Evolutionary conservation across 2,113 vertebrate species (phyloP), one percentile per base, ranked within the genome.

Genomic region (Crotalus helleri): DNA sequence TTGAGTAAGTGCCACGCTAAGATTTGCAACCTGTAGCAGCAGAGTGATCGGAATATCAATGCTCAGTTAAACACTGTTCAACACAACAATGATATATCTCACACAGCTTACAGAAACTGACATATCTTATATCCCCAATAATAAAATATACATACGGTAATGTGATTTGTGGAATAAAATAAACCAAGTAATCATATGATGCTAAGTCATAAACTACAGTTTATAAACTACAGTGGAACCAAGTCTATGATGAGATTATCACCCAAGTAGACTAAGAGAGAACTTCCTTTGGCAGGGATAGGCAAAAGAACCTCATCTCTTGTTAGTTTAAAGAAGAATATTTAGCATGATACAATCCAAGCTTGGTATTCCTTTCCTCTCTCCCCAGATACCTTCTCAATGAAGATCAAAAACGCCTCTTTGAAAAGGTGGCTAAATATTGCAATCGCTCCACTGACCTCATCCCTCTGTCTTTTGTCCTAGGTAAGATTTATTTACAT

Each of bases 401-500:
- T 0, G 54, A 97, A 9, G 95, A 95, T 59, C 98, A 99, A 96
- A 98, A 97, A 95, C 94, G 91, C 0, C 88, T 98, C 88, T 99
- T 99, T 90, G 98, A 98, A 92, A 97, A 97, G 8, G 95, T 98
- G 15, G 98, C 98, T 89, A 96, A 96, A 6, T 98, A 99, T 96
- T 98, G 98, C 90, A 98, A 99, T 91, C 95, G 96, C 88, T 98
- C 98, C 90, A 98, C 97, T 0, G 98, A 97, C 94, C 98, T 98
- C 94, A 99, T 98, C 93, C 98, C 98, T 23, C 96, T 99, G 81
- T 97, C 98, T 0, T 99, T 99, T 9, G 98, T 99, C 1, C 95
- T 99, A 26, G 98, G 98, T 98, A 94, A 96, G 97, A 3, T 6
- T 26, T 39, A 4, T 44, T 3, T n/a, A 4, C n/a, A 19, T 89